phyloP scores from a whole-genome alignment of 2,888 invertebrate species.

The Diploptera punctata region DNA sequence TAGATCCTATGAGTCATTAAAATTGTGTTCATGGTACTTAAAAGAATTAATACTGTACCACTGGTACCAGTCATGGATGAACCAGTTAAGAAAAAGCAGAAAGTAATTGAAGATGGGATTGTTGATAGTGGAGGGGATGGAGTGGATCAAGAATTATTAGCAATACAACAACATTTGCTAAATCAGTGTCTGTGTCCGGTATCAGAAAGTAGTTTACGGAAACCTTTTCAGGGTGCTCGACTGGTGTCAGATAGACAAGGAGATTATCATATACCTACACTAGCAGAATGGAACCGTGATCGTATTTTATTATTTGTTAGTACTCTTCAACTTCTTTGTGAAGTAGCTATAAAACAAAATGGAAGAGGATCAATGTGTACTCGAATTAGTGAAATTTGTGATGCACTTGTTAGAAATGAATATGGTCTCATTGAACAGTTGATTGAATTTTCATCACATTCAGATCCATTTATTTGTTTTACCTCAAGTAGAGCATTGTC shows the following conservation, averaged over 20 bases:
- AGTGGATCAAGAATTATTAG: constrained; percentile 60
- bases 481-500: constrained; percentile 80
- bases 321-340: constrained; percentile 82
- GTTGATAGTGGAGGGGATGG: constrained; percentile 56
- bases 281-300: constrained; percentile 68
- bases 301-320: constrained; percentile 80
- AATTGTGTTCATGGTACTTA: constrained; percentile 65
- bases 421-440: constrained; percentile 86
- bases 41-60: constrained; percentile 61
- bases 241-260: constrained; percentile 39
- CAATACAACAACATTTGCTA: constrained; percentile 70
- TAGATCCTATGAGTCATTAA: constrained; percentile 29
- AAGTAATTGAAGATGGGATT: constrained; percentile 66
- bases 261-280: constrained; percentile 50
- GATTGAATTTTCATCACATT: constrained; percentile 77
- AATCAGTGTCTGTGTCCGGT: constrained; percentile 81
- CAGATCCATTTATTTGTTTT: constrained; percentile 82
- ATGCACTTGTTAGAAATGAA: constrained; percentile 79
- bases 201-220: constrained; percentile 71
- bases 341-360: constrained; percentile 85
- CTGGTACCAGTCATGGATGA: constrained; percentile 75
- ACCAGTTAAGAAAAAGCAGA: constrained; percentile 84
- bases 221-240: constrained; percentile 71
- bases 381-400: constrained; percentile 79
- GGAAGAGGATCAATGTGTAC: constrained; percentile 82